Percentiles rank a stretch among this genome's conserved stretches.
Evolutionary conservation across 2,888 invertebrate species (phyloP).

Genomic region (Aleiodes testaceus): DNA sequence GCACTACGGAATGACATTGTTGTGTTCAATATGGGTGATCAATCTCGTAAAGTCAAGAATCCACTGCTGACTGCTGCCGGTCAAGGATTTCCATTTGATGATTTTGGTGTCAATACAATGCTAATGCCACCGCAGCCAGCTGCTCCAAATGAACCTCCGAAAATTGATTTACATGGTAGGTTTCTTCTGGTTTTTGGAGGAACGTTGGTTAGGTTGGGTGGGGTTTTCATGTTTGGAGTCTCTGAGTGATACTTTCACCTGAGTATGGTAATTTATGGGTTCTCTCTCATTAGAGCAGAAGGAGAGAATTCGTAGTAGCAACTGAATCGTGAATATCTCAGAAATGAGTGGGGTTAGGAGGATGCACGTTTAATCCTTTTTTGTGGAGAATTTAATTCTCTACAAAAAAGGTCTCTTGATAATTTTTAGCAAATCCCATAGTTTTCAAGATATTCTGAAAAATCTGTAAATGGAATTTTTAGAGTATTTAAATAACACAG

Average conservation of each 20-base stretch:
- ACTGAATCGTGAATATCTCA: too few relatives aligned
- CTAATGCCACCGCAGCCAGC: conserved; percentile 78
- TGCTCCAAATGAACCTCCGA: conserved; percentile 41
- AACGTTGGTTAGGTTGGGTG: conserved; percentile 5
- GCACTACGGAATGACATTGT: conserved; percentile 14
- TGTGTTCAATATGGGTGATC: conserved; percentile 68
- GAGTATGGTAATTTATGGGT: not conserved
- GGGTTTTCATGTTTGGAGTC: not conserved
- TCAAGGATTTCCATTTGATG: conserved; percentile 82
- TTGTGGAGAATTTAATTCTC: too few relatives aligned
- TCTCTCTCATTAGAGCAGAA: too few relatives aligned
- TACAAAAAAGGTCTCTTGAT: too few relatives aligned
- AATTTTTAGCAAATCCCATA: too few relatives aligned
- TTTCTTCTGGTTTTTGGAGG: not conserved
- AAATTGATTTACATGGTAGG: conserved; percentile 7
- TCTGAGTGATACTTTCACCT: not conserved
- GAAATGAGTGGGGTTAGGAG: too few relatives aligned
- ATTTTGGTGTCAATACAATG: conserved; percentile 82
- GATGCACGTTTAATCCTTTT: too few relatives aligned
- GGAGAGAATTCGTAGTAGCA: too few relatives aligned
- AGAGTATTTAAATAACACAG: too few relatives aligned
- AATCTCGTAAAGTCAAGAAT: conserved; percentile 76
- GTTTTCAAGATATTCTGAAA: too few relatives aligned
- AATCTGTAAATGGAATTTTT: too few relatives aligned
- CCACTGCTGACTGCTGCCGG: conserved; percentile 83